Evolutionary conservation across 2,888 invertebrate species (phyloP), one percentile per base, ranked within the genome.

Genomic region (Sthenelais limicola): DNA sequence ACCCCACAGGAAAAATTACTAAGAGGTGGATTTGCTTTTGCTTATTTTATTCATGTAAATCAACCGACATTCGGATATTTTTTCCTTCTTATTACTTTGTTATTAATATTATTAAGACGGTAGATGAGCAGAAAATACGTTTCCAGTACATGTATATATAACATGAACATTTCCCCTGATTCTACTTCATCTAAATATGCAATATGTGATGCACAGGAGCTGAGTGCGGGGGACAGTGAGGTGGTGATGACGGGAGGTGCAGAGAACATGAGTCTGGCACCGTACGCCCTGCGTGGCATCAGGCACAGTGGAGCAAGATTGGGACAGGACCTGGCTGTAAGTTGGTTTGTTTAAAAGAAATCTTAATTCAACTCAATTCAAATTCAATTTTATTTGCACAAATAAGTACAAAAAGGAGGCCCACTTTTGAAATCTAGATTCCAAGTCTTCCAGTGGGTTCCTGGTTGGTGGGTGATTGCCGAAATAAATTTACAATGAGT

Each of bases 181-280:
- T 43, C 47, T 43, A 43, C n/a, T n/a, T n/a, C n/a, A n/a, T n/a
- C n/a, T n/a, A n/a, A n/a, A n/a, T n/a, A 15, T 43, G 12, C 18
- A 43, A 43, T 18, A 43, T 15, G n/a, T n/a, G n/a, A n/a, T n/a
- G n/a, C n/a, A n/a, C 38, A 94, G 93, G 97, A 97, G 85, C 97
- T 98, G 79, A 81, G 92, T 69, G 89, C 93, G 12, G 96, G 96
- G 35, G 93, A 93, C 76, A 93, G 96, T 1, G 92, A 94, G 81
- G 92, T 98, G 72, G 94, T 94, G 0, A 87, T 98, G 43, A 93
- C 96, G 30, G 98, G 97, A 58, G 98, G 98, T 0, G 92, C 93
- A 2, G 98, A 99, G 84, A 98, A 94, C 88, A 98, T 99, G 98
- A 95, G 95, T 1, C 94, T 95, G 87, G 90, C 93, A 0, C 98